Evolutionary conservation across 2,113 vertebrate species (phyloP).

Genomic region (Neofelis nebulosa): DNA sequence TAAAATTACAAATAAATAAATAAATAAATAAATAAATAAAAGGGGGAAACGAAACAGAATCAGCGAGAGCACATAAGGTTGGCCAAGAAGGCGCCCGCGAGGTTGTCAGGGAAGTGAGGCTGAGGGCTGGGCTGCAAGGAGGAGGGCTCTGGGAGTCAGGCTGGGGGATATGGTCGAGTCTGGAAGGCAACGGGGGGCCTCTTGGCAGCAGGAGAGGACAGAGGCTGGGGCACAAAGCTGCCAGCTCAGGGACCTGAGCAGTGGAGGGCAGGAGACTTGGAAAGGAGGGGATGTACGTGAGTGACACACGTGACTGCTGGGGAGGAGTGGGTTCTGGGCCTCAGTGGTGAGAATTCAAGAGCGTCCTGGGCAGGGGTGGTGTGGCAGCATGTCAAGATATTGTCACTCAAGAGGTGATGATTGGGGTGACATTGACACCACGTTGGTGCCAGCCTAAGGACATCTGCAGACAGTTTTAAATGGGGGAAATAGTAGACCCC

Average conservation of each 20-base stretch:
- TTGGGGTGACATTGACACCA: background rate
- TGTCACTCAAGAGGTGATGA: background rate
- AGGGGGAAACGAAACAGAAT: background rate
- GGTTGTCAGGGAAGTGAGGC: background rate
- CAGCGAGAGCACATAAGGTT: background rate
- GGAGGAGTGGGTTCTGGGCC: accelerated
- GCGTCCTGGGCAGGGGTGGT: background rate
- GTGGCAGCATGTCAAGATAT: no score
- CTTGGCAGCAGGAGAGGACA: background rate
- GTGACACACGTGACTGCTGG: background rate
- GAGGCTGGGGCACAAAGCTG: background rate
- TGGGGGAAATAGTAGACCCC: background rate
- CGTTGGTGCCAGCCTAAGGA: background rate
- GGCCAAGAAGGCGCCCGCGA: background rate
- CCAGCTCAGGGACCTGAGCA: background rate
- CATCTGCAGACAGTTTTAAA: background rate
- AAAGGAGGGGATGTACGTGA: background rate
- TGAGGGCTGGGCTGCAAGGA: background rate
- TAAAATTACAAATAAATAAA: no score
- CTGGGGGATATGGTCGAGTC: background rate
- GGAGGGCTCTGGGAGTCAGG: background rate
- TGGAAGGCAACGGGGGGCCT: background rate
- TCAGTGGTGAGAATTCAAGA: background rate
- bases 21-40: background rate
- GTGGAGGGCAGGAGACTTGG: background rate